phyloP scores from a whole-genome alignment of 2,797 vertebrate species.

The Phoebastria nigripes region DNA sequence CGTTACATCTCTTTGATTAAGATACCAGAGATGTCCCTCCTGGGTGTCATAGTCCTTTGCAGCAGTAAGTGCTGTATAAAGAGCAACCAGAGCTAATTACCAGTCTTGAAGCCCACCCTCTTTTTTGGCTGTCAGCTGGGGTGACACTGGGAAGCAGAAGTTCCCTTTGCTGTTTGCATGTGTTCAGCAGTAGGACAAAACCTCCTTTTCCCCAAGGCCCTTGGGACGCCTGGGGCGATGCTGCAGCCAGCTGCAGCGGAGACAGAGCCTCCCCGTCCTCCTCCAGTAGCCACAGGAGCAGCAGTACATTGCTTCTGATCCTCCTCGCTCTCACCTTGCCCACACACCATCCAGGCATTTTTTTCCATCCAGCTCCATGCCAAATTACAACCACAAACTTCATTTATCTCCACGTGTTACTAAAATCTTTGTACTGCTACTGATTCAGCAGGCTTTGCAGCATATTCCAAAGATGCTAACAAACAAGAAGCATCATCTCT shows the following conservation, averaged over 20 bases:
- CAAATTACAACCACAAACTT: neutral
- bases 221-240: accelerated
- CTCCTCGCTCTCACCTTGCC: neutral
- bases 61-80: neutral
- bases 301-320: neutral
- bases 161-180: neutral
- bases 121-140: neutral
- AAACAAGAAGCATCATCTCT: neutral
- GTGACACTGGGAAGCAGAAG: neutral
- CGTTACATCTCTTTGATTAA: neutral
- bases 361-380: neutral
- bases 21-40: neutral
- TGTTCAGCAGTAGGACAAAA: neutral
- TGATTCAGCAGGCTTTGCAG: neutral
- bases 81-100: neutral
- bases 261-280: neutral
- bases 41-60: neutral
- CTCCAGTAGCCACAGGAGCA: neutral
- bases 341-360: neutral
- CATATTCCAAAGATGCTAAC: neutral
- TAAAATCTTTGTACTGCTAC: neutral
- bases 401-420: neutral
- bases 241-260: neutral
- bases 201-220: neutral
- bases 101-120: neutral